Evolutionary conservation across 2,797 vertebrate species (phyloP).

Genomic region (Manis crassicaudata): DNA sequence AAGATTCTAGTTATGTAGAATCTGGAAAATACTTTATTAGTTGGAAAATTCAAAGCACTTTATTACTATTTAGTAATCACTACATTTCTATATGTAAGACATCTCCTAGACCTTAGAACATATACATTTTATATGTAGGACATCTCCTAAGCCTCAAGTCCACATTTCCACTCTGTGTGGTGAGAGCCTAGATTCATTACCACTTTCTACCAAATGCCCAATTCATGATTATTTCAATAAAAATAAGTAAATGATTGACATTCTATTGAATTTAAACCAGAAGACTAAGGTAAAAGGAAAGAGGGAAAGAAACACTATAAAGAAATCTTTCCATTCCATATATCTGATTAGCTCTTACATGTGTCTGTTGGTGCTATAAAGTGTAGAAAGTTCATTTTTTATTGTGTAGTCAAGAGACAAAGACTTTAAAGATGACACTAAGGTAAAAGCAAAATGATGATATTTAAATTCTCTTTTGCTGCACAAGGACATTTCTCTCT

Average conservation of each 20-base stretch:
- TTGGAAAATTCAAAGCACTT: background rate
- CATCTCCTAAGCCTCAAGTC: background rate
- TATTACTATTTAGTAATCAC: background rate
- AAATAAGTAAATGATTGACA: background rate
- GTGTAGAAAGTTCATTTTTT: background rate
- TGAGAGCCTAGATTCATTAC: background rate
- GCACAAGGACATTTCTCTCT: background rate
- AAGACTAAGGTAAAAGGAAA: background rate
- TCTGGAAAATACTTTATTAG: background rate
- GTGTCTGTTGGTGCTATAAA: accelerated
- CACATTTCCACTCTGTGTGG: accelerated
- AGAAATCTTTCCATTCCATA: background rate
- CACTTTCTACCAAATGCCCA: background rate
- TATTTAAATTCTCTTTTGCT: background rate
- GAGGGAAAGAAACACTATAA: background rate
- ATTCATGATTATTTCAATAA: background rate
- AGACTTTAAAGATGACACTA: background rate
- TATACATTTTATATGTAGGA: background rate
- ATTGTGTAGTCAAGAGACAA: background rate
- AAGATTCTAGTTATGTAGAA: background rate
- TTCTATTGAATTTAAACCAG: background rate
- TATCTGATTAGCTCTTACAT: background rate
- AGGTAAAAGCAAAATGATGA: background rate
- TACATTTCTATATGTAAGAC: background rate
- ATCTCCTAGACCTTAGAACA: background rate